Conservation (phyloP, 2,113 vertebrate species). For the Phylloscopus trochilus region DNA sequence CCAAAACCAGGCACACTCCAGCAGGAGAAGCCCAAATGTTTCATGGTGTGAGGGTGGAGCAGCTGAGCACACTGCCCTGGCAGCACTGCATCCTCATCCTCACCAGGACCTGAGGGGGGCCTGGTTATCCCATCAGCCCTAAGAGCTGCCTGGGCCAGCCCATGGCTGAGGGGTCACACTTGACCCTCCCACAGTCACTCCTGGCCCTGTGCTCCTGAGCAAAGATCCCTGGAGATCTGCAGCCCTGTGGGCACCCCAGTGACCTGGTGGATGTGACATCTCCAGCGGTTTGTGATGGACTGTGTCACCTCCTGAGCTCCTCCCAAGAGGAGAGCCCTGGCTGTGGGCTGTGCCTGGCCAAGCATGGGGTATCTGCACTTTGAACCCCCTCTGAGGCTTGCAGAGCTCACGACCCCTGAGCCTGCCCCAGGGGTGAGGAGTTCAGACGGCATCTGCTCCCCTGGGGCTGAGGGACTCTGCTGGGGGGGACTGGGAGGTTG, state of each 20-base stretch:
- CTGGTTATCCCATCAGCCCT: accelerated
- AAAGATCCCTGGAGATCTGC: neutral
- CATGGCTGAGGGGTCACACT: neutral
- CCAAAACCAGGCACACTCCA: neutral
- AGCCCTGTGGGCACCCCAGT: neutral
- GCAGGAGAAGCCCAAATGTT: neutral
- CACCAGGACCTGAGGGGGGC: neutral
- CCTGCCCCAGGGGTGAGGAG: neutral
- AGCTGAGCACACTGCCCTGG: accelerated
- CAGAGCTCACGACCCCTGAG: neutral
- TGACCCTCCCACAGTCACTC: accelerated
- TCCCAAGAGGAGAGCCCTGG: neutral
- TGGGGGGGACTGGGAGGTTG: neutral
- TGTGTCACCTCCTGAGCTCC: neutral
- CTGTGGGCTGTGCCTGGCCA: neutral
- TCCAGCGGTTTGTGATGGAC: neutral
- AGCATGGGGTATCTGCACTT: neutral
- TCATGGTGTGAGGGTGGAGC: accelerated
- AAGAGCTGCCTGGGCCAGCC: neutral
- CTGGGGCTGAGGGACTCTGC: neutral
- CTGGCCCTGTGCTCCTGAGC: neutral
- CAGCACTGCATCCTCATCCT: neutral
- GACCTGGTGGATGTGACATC: neutral
- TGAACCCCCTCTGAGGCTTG: neutral
- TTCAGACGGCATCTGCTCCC: neutral